Percentiles rank a stretch among this genome's conserved stretches.
Conservation (phyloP, 2,797 vertebrate species). For the Triplophysa yarkandensis region DNA sequence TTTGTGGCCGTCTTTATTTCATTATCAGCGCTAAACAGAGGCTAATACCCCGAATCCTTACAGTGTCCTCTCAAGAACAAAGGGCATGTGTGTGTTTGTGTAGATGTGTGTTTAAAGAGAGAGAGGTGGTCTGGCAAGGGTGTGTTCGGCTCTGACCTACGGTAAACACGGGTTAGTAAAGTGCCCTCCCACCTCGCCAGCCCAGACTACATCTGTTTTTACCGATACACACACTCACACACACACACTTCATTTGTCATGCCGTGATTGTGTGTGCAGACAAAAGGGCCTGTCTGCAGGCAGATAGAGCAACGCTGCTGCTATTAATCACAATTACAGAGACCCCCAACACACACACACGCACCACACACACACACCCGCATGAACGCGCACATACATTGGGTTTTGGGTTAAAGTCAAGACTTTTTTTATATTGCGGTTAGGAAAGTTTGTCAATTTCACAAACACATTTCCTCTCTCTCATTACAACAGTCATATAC, state of each 20-base stretch:
- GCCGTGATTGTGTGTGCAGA: constrained; percentile 93
- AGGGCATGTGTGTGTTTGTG: not conserved
- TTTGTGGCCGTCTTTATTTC: not conserved
- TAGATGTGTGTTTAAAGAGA: constrained; percentile 11
- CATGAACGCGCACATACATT: not conserved
- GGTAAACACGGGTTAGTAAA: constrained; percentile 82
- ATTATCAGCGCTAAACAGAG: not conserved
- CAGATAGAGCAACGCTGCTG: constrained; percentile 88
- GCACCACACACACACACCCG: not conserved
- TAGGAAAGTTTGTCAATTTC: constrained; percentile 73
- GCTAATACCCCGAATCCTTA: not conserved
- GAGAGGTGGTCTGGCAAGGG: constrained; percentile 17
- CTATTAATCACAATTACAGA: constrained; percentile 99
- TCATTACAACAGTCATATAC: constrained; percentile 29
- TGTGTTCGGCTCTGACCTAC: constrained; percentile 60
- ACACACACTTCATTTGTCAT: constrained; percentile 98
- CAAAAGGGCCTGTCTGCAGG: constrained; percentile 93
- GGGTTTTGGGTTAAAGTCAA: not conserved
- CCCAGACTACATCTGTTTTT: constrained; percentile 98
- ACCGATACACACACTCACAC: constrained; percentile 83
- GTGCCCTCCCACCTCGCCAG: constrained; percentile 83
- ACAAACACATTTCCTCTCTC: constrained; percentile 71
- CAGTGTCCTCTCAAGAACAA: not conserved
- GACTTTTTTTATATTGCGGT: constrained; percentile 60
- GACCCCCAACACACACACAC: constrained; percentile 63